phyloP scores from a whole-genome alignment of 2,888 invertebrate species.

The Caenorhabditis virilis region DNA sequence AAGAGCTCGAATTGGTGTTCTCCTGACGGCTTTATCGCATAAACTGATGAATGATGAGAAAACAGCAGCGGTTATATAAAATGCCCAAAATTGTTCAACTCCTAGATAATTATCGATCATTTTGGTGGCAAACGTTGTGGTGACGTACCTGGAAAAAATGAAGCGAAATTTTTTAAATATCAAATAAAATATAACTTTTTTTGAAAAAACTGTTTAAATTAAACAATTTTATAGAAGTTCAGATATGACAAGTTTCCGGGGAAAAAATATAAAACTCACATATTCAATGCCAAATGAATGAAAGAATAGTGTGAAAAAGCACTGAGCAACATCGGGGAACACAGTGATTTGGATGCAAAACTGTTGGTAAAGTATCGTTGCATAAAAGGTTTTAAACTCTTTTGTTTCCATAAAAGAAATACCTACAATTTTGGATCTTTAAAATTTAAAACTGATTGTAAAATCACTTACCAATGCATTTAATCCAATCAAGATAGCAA shows the following conservation, averaged over 20 bases:
- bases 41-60: conserved; percentile 82
- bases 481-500: conserved; percentile 28
- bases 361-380: conserved; percentile 64
- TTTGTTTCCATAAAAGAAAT: conserved; percentile 56
- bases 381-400: conserved; percentile 53
- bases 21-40: conserved; percentile 78
- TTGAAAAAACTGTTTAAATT: conserved; percentile 1
- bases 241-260: too few species aligned
- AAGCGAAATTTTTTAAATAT: not conserved
- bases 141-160: conserved; percentile 21
- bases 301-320: conserved; percentile 89
- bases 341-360: conserved; percentile 73
- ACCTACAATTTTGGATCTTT: conserved; percentile 14
- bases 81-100: conserved; percentile 76
- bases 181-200: conserved; percentile 6
- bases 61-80: conserved; percentile 82
- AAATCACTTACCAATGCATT: conserved; percentile 27
- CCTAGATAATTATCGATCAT: conserved; percentile 55
- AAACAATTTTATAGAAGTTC: too few species aligned
- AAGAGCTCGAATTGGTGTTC: conserved; percentile 80
- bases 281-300: conserved; percentile 87
- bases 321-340: conserved; percentile 88
- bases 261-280: conserved; percentile 78
- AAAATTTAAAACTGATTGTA: conserved; percentile 2
- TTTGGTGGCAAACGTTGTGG: conserved; percentile 24